phyloP scores from a whole-genome alignment of 2,797 vertebrate genomes.

The Erithacus rubecula region DNA sequence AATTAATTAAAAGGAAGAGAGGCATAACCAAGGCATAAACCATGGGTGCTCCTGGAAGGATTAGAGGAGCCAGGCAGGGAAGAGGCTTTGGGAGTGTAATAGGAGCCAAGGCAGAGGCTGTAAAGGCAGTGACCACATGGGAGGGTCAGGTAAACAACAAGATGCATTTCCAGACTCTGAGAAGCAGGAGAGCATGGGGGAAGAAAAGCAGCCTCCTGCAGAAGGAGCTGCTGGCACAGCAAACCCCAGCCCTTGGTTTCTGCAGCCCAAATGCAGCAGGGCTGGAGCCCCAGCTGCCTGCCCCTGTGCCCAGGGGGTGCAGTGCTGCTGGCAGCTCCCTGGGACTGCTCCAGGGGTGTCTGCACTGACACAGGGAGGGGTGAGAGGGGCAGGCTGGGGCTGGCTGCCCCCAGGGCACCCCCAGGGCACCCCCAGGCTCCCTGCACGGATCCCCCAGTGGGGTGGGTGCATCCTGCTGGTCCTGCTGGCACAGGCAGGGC shows the following conservation, averaged over 20 bases:
- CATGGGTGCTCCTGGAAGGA: conserved; percentile 14
- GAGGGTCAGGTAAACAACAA: conserved; percentile 11
- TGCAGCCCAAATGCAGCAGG: background rate
- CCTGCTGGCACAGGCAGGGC: background rate
- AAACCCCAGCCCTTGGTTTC: background rate
- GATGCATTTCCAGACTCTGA: background rate
- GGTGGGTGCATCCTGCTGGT: no score
- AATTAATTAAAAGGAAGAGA: conserved; percentile 68
- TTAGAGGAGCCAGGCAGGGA: background rate
- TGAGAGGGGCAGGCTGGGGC: background rate
- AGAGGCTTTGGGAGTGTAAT: background rate
- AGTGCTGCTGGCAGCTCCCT: background rate
- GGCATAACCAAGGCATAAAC: conserved; percentile 56
- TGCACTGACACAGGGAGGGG: background rate
- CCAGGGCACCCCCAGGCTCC: background rate
- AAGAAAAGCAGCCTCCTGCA: background rate
- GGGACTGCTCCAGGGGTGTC: background rate
- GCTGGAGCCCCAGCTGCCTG: accelerated
- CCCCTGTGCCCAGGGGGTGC: background rate
- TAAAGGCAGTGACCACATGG: background rate
- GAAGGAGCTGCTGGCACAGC: background rate
- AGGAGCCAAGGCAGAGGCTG: background rate
- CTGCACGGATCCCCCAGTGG: background rate
- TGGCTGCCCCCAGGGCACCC: background rate
- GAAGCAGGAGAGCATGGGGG: background rate